phyloP scores from a whole-genome alignment of 2,888 invertebrate species.

The Orthosia gracilis region DNA sequence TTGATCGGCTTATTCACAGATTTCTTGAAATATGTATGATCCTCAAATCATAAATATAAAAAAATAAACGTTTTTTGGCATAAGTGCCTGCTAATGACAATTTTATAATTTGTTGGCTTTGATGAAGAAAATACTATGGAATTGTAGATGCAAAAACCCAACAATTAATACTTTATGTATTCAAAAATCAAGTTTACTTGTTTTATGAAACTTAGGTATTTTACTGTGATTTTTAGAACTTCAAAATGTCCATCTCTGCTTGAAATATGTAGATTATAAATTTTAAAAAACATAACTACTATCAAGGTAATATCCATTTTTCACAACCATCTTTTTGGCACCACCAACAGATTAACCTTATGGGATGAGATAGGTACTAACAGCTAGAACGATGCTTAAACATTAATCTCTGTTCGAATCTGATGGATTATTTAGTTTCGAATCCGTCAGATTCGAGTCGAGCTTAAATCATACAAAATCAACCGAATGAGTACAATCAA shows the following conservation, averaged over 20 bases:
- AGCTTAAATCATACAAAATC: neutral
- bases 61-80: constrained; percentile 19
- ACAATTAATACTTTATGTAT: too few species aligned
- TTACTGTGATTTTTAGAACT: neutral
- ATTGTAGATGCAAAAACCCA: neutral
- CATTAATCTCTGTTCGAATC: neutral
- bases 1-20: neutral
- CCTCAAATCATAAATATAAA: too few species aligned
- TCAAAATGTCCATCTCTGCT: neutral
- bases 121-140: constrained; percentile 9
- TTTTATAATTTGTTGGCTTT: constrained; percentile 18
- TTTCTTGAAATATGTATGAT: constrained; percentile 9
- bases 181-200: too few species aligned
- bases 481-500: neutral
- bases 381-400: neutral
- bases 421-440: neutral
- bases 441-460: neutral
- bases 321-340: too few species aligned
- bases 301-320: neutral
- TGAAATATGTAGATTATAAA: neutral
- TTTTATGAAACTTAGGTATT: neutral
- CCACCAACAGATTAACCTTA: neutral
- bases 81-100: neutral
- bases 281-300: neutral
- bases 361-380: neutral